phyloP scores from a whole-genome alignment of 2,888 invertebrate species.

The Pelosia muscerda region DNA sequence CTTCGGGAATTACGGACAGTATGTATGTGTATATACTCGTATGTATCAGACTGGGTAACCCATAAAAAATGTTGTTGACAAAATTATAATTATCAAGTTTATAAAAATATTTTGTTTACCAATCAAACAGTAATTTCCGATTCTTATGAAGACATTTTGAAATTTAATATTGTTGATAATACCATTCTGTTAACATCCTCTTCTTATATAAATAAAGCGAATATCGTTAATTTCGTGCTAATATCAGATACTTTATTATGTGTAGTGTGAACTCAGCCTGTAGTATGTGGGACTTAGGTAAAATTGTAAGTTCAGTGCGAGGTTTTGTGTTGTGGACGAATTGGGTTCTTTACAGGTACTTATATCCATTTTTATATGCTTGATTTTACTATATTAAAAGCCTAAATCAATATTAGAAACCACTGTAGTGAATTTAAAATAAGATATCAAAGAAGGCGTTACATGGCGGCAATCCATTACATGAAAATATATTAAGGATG shows the following conservation, averaged over 20 bases:
- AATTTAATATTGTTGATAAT: not conserved
- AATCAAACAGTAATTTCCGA: not conserved
- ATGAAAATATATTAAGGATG: too few relatives aligned
- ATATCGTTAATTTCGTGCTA: not conserved
- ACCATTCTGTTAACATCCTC: not conserved
- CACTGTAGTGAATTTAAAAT: too few relatives aligned
- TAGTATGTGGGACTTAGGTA: constrained; percentile 2
- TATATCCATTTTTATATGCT: too few relatives aligned
- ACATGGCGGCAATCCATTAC: too few relatives aligned
- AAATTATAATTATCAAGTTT: not conserved
- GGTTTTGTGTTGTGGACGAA: constrained; percentile 1
- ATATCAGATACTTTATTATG: not conserved
- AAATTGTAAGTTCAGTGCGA: not conserved
- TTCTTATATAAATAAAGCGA: not conserved
- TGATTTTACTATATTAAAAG: not conserved
- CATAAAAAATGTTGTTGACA: too few relatives aligned
- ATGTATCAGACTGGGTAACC: too few relatives aligned
- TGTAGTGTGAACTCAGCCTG: not conserved
- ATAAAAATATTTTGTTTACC: not conserved
- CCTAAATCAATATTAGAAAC: too few relatives aligned
- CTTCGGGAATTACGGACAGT: too few relatives aligned
- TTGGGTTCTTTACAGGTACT: not conserved
- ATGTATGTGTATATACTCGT: too few relatives aligned
- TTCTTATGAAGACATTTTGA: not conserved
- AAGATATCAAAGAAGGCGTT: too few relatives aligned